Evolutionary conservation across 2,797 vertebrate genomes (phyloP).

Genomic region (Botia kubotai): DNA sequence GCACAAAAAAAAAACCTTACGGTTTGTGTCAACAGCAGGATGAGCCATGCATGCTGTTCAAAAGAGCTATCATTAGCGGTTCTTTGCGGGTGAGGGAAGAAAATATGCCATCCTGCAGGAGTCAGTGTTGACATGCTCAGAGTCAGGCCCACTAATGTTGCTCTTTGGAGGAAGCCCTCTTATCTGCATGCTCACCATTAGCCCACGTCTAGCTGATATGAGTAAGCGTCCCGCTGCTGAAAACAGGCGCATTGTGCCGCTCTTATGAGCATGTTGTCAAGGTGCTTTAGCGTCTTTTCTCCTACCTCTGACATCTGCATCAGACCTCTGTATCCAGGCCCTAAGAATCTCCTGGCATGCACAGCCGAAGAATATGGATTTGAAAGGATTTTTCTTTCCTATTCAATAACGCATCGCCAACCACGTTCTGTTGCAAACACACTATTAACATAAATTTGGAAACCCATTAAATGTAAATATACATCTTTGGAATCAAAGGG

Average conservation of each 20-base stretch:
- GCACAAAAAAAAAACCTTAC: not conserved
- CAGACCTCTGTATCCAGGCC: conserved; percentile 23
- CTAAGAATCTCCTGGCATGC: conserved; percentile 42
- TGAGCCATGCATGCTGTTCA: conserved; percentile 8
- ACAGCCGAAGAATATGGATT: conserved; percentile 23
- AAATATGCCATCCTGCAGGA: conserved; percentile 17
- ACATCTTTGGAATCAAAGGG: not conserved
- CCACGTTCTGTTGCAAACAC: not conserved
- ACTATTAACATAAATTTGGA: not conserved
- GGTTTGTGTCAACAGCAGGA: conserved; percentile 33
- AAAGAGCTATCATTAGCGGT: conserved; percentile 1
- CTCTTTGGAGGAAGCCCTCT: conserved; percentile 38
- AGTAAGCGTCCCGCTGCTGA: conserved; percentile 38
- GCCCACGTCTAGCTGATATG: conserved; percentile 40
- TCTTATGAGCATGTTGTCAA: conserved; percentile 55
- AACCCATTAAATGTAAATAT: conserved; percentile 5
- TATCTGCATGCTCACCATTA: conserved; percentile 51
- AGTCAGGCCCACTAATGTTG: conserved; percentile 41
- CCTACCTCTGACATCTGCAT: conserved; percentile 44
- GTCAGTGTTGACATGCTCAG: conserved; percentile 30
- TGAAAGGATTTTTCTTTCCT: not conserved
- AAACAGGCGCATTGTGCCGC: conserved; percentile 50
- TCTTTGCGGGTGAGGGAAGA: not conserved
- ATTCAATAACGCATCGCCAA: conserved; percentile 19
- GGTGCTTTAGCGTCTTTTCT: conserved; percentile 49